Conservation (phyloP, 2,113 vertebrate genomes). For the Condylura cristata region DNA sequence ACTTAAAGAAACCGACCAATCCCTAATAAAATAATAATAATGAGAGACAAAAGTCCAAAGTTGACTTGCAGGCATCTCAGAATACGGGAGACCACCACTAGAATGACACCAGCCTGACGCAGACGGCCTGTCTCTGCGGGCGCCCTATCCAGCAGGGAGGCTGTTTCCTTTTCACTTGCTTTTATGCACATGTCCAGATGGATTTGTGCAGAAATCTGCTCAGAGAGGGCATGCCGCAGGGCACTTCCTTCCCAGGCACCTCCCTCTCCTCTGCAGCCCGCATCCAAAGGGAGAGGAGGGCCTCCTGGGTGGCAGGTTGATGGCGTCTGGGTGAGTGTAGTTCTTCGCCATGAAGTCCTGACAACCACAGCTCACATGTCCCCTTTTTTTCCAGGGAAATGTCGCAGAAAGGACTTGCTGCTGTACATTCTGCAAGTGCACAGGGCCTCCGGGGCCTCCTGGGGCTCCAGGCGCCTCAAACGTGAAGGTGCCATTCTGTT, state of each 20-base stretch:
- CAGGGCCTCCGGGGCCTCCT: constrained; percentile 53
- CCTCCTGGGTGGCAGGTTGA: no score
- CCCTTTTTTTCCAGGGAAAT: constrained; percentile 67
- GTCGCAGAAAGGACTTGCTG: constrained; percentile 82
- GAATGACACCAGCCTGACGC: background rate
- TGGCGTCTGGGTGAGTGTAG: background rate
- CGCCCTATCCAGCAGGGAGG: background rate
- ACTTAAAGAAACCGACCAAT: background rate
- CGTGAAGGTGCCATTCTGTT: constrained; percentile 59
- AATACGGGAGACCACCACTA: background rate
- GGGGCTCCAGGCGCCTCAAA: background rate
- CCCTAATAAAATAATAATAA: background rate
- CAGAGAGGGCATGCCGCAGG: background rate
- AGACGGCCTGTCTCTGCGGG: background rate
- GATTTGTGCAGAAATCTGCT: background rate
- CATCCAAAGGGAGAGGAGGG: background rate
- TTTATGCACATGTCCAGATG: no score
- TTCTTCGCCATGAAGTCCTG: background rate
- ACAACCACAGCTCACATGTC: background rate
- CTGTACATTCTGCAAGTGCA: constrained; percentile 78
- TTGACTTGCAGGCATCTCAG: background rate
- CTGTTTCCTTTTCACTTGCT: background rate
- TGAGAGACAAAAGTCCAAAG: background rate
- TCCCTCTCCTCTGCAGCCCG: background rate
- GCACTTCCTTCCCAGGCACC: background rate